Percentiles rank a stretch among this genome's conserved stretches.
Evolutionary conservation across 2,888 invertebrate genomes (phyloP).

Genomic region (Campoletis raptor): DNA sequence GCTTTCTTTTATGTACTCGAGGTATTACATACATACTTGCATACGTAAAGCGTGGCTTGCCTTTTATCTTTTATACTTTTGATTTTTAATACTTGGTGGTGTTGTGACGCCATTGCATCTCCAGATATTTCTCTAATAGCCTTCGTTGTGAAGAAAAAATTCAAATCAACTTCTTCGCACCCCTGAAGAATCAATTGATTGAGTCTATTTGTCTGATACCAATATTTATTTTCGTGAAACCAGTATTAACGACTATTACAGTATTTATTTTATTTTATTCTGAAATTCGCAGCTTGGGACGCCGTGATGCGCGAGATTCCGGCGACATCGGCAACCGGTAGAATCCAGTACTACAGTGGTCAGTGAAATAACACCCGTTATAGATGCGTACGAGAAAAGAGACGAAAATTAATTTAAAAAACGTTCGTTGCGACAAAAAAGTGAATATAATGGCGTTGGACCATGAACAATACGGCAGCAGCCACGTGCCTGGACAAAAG

Average conservation of each 20-base stretch:
- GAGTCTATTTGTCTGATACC: too few relatives aligned
- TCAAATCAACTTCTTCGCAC: too few relatives aligned
- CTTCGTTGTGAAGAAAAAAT: too few relatives aligned
- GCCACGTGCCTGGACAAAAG: slow-evolving; percentile 39
- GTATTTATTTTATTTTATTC: slow-evolving; percentile 61
- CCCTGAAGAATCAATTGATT: too few relatives aligned
- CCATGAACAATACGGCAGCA: slow-evolving; percentile 15
- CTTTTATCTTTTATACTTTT: too few relatives aligned
- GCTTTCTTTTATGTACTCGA: neutral
- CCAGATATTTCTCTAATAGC: too few relatives aligned
- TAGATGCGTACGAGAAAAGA: slow-evolving; percentile 30
- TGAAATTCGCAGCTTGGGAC: slow-evolving; percentile 89
- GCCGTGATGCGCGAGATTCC: slow-evolving; percentile 87
- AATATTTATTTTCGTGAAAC: neutral
- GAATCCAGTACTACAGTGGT: slow-evolving; percentile 87
- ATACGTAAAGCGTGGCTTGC: too few relatives aligned
- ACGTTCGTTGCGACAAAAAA: slow-evolving; percentile 35
- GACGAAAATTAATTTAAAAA: neutral
- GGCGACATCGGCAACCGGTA: slow-evolving; percentile 84
- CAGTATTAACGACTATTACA: neutral
- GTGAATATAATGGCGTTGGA: slow-evolving; percentile 10
- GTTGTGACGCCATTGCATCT: too few relatives aligned
- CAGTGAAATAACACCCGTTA: slow-evolving; percentile 80
- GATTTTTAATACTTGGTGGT: too few relatives aligned
- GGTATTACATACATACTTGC: neutral